These are phyloP conservation scores for Pyrocoelia pectoralis DNA, from an alignment of 2,888 invertebrate genomes.

Conservation along the genomic window DNA sequence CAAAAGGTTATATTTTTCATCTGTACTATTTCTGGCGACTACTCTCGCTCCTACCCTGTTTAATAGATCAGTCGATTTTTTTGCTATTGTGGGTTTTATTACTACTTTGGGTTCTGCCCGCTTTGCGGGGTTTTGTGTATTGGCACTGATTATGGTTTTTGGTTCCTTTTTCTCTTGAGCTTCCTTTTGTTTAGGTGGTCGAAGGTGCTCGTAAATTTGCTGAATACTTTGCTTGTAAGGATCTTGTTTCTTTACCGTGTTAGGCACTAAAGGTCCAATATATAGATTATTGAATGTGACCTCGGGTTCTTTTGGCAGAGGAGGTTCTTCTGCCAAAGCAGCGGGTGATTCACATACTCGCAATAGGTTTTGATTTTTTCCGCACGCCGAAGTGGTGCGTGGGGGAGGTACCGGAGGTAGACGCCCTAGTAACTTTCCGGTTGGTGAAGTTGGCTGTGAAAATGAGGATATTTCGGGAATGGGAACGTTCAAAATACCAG, in stretches of 20 bases:
- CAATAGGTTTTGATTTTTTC: conserved; percentile 59
- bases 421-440: conserved; percentile 49
- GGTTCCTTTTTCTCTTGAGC: conserved; percentile 35
- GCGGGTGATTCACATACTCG: conserved; percentile 59
- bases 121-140: conserved; percentile 57
- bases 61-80: conserved; percentile 48
- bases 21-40: conserved; percentile 52
- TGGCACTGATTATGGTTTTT: conserved; percentile 65
- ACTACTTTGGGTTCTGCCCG: conserved; percentile 67
- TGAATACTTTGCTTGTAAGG: conserved; percentile 47
- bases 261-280: conserved; percentile 65
- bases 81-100: conserved; percentile 65
- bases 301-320: conserved; percentile 60
- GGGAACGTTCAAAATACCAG: conserved; percentile 52
- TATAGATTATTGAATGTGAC: conserved; percentile 64
- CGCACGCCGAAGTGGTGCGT: conserved; percentile 70
- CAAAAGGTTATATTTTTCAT: conserved; percentile 35
- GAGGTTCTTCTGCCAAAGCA: conserved; percentile 61
- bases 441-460: conserved; percentile 54
- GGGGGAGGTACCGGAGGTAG: conserved; percentile 79
- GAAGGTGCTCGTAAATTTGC: conserved; percentile 52
- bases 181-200: conserved; percentile 30
- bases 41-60: conserved; percentile 62
- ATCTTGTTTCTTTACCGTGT: conserved; percentile 46
- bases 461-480: conserved; percentile 47